Evolutionary conservation across 2,797 vertebrate genomes (phyloP), one percentile per base, ranked within the genome.

Genomic region (Sebastes diploproa): DNA sequence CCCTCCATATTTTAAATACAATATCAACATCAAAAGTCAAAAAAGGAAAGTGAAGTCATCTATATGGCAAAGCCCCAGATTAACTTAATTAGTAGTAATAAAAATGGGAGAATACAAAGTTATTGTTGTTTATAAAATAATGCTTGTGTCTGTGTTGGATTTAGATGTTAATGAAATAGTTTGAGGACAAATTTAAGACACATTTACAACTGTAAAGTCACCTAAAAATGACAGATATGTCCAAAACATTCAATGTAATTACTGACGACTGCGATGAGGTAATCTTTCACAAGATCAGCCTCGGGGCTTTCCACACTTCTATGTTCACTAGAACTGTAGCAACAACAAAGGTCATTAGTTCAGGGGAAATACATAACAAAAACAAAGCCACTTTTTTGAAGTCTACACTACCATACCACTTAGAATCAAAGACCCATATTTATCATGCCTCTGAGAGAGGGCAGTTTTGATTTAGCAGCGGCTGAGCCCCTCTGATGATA

Each of bases 401-500:
- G 87, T 80, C 84, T 86, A 88, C 83, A 89, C 88, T 25, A 72
- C 59, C 90, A 92, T 86, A 91, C 89, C 92, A 94, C 90, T 85
- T 78, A 84, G 85, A 94, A 93, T 86, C 74, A 86, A 59, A 79
- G 42, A 77, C 67, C 84, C 82, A 85, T 68, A 77, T 90, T 89
- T 73, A 90, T 89, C 46, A 79, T 5, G 75, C 62, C 77, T 86
- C 80, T 84, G 25, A 78, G 72, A 84, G 62, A 27, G 30, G 60
- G 59, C 67, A 75, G 34, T 38, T 59, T 59, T 50, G 4, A 81
- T 74, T 62, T 29, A 56, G 78, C 66, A 60, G 36, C 69, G 38
- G 54, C 62, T 61, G 20, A 71, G 58, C 56, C 59, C 52, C 73
- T 85, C 66, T 59, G 34, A 67, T 66, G 38, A 62, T 0, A n/a